A percentile compares a stretch with the other conserved stretches of the same genome.
Conservation (phyloP, 2,888 invertebrate species). For the Norana najaformis region DNA sequence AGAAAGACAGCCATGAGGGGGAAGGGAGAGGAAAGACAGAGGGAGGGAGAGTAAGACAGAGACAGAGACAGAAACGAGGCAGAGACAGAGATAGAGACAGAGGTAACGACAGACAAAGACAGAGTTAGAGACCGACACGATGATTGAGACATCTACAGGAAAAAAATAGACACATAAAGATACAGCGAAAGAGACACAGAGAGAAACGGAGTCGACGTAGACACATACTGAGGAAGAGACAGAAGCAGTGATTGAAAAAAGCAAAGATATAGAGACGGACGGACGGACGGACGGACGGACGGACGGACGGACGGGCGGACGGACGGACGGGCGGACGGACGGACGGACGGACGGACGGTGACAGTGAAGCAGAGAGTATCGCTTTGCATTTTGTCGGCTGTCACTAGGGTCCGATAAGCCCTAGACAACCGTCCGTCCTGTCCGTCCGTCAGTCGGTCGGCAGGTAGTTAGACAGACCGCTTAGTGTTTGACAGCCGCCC, state of each 20-base stretch:
- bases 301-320: background rate
- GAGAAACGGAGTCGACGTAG: background rate
- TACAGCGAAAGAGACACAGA: background rate
- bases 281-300: background rate
- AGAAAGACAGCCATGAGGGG: background rate
- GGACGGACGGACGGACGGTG: background rate
- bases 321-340: background rate
- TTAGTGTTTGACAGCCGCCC: too few species aligned
- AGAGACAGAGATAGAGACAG: background rate
- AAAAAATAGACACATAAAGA: background rate
- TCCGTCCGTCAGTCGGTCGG: background rate
- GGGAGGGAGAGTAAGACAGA: background rate
- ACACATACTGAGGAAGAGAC: background rate
- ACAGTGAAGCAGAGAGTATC: background rate
- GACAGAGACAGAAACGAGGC: background rate
- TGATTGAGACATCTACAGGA: background rate
- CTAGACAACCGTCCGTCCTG: background rate
- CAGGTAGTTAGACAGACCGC: too few species aligned
- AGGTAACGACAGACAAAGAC: background rate
- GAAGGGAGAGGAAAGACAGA: background rate
- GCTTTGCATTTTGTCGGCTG: background rate
- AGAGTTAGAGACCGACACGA: background rate
- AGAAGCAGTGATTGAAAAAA: background rate
- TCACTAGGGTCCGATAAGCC: background rate
- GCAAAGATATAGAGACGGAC: background rate